A percentile compares a stretch with the other conserved stretches of the same genome.
Evolutionary conservation across 2,888 invertebrate genomes (phyloP).

Genomic region (Palloptera scutellata): DNA sequence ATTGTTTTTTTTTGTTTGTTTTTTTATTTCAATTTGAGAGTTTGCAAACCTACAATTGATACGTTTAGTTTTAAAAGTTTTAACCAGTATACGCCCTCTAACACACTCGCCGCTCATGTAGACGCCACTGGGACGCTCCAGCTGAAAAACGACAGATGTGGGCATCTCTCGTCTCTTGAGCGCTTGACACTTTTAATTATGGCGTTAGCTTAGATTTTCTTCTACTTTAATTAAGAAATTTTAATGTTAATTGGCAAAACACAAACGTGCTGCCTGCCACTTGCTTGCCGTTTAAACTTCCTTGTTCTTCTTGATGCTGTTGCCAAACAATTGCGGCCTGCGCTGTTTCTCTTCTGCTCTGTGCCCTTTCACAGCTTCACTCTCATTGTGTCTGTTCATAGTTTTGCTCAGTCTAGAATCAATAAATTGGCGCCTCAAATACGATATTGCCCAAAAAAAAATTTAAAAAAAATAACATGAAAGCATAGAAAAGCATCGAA

Average conservation of each 20-base stretch:
- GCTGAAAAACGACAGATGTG: slow-evolving; percentile 57
- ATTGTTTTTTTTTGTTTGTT: not conserved
- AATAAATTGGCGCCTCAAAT: slow-evolving; percentile 42
- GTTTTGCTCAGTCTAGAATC: slow-evolving; percentile 31
- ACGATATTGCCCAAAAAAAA: not conserved
- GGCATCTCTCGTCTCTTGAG: slow-evolving; percentile 44
- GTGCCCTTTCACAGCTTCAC: not conserved
- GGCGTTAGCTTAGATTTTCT: too few relatives aligned
- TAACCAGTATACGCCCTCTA: slow-evolving; percentile 54
- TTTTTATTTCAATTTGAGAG: not conserved
- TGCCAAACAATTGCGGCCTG: not conserved
- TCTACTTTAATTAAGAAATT: too few relatives aligned
- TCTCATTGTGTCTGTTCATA: slow-evolving; percentile 14
- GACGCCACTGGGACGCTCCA: slow-evolving; percentile 55
- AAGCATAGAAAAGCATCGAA: not conserved
- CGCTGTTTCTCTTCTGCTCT: not conserved
- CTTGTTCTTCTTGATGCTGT: not conserved
- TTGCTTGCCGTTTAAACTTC: not conserved
- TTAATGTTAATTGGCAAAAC: too few relatives aligned
- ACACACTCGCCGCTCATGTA: slow-evolving; percentile 57
- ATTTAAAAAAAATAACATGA: not conserved
- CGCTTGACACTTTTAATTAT: too few relatives aligned
- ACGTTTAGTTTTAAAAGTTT: slow-evolving; percentile 55
- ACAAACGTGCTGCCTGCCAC: too few relatives aligned
- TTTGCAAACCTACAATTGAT: slow-evolving; percentile 50